Evolutionary conservation across 2,113 vertebrate species (phyloP), one percentile per base, ranked within the genome.

Genomic region (Lethenteron reissneri): DNA sequence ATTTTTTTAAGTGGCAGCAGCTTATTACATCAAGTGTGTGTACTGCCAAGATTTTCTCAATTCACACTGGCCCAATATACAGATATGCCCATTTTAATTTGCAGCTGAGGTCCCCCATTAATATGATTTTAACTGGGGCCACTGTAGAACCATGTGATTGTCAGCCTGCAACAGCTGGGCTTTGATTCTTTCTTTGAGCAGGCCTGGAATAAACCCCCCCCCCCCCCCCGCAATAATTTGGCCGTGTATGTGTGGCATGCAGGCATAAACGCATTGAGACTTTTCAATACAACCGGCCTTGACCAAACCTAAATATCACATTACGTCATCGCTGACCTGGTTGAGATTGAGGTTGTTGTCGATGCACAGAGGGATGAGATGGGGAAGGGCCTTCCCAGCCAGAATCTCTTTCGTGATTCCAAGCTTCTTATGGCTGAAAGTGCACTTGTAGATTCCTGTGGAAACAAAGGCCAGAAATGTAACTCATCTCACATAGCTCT

Each of bases 401-500:
- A 99, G 84, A 71, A 96, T 85, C 71, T 99, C 94, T 85, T 99
- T 99, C 76, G 94, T 92, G 75, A 99, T 92, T 71, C 94, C 94
- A 75, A 99, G 73, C 78, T 99, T 99, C 79, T 99, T 97, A 78
- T 99, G 94, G 75, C 83, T 87, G 80, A 97, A 99, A 25, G 90
- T 97, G 78, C 92, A 99, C 78, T 99, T 99, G 76, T 99, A 99
- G 80, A 99, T 99, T 72, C 94, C 94, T 99, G 73, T 75, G 8
- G 41, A 75, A 1, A 70, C 57, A 78, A 78, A 1, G 78, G 41
- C 41, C 41, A 41, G 41, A 41, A 41, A 41, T 41, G 41, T 7
- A 41, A 41, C 41, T 41, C 41, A 7, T 5, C 41, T 41, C 41
- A 41, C 41, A 41, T 41, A 41, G 41, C 5, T 5, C 6, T 41